Evolutionary conservation across 2,797 vertebrate genomes (phyloP), one percentile per base, ranked within the genome.

Genomic region (Heteromormyrus szaboi): DNA sequence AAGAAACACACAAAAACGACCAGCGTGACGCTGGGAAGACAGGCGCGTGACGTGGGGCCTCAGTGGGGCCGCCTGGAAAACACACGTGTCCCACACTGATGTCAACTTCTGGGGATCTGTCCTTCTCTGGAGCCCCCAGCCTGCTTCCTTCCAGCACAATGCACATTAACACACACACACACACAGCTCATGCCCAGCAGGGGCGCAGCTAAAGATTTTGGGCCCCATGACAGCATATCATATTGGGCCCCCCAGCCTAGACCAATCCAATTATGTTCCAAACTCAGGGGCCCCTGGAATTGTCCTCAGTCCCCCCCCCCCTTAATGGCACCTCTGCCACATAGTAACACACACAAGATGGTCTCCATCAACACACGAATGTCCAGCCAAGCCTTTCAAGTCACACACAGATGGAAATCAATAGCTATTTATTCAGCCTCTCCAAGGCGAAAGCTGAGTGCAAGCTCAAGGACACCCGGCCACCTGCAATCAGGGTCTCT

Each of bases 1-100:
- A 91, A 94, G 91, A 93, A 93, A 91, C 4, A 72, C 29, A 7
- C 12, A 41, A 37, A 37, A 37, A 14, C 0, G 5, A 72, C 14
- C 29, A 37, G 68, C 33, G 2, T 37, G 68, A 37, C 2, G 65
- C 29, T 17, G 92, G 87, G 85, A 59, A 84, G 85, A 90, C n/a
- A 62, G 46, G n/a, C 54, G 1, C 3, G n/a, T 44, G 86, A 25
- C 12, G 2, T 14, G 88, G 37, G 86, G 51, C 19, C 72, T 46
- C 41, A 4, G 14, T 56, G 84, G 29, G 48, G 33, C 48, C 2
- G 51, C 56, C 50, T 86, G 48, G 11, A 56, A 56, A 51, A 54
- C 68, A 2, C 37, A 53, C 3, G 14, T 14, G 51, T 72, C 68
- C 14, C 68, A 17, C 33, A 72, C 68, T 37, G 68, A 72, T 72